Evolutionary conservation across 92 coral and sea anemone genomes (phyloP), one percentile per base, ranked within the genome.

Genomic region (Zoanthus sociatus): DNA sequence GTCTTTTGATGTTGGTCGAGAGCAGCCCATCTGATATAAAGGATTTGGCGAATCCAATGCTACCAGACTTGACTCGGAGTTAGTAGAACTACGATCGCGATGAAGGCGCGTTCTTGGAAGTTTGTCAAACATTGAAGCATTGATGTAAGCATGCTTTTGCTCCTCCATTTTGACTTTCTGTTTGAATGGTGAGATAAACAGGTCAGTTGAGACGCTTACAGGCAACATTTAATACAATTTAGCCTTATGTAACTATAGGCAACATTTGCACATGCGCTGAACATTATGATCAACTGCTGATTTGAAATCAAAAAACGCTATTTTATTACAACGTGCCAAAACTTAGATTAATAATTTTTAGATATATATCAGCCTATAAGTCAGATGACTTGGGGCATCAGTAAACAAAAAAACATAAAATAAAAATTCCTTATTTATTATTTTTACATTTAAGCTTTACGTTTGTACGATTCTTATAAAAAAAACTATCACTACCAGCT

Each of bases 91-190:
- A 44, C 76, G 73, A 48, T 30, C 26, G 26, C 26, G 26, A 37
- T 37, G 42, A 26, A 26, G 58, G 2, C 33, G 37, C 17, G 60
- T 26, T 7, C 55, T 45, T 67, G 63, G 74, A 11, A 20, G 58
- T 14, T 67, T 47, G 46, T 81, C 85, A 42, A 81, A 81, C 85
- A 81, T 81, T 66, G 85, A 18, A 13, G 85, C 47, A 26, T 81
- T 81, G 44, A 81, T 81, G 30, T 81, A 81, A 60, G 60, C 44
- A 45, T 60, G 33, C 1, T 53, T 16, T 20, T 61, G 21, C 46
- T 66, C 73, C 26, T 81, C 85, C 85, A 81, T 81, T 46, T 81
- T 51, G 45, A n/a, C 45, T 30, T 10, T n/a, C 84, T 45, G 73
- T 79, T 9, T 79, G 58, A 79, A 64, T 1, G 54, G 37, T 45